A percentile compares a stretch with the other conserved stretches of the same genome.
Conservation (phyloP, 1,140 invertebrate species). For the Cherax quadricarinatus region DNA sequence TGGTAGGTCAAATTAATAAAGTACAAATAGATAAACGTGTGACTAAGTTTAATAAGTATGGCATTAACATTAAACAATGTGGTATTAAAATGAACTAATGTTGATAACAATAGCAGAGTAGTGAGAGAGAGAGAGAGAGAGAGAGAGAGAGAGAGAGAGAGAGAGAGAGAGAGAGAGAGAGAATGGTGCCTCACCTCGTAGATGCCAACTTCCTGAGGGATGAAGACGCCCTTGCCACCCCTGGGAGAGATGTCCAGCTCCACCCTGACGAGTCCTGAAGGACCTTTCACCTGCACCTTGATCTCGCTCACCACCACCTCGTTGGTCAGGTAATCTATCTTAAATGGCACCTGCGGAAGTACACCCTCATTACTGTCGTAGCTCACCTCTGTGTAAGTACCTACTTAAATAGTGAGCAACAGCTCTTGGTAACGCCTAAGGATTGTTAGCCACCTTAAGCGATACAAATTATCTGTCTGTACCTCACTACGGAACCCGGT, state of each 20-base stretch:
- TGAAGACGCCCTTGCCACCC: slow-evolving; percentile 87
- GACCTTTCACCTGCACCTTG: slow-evolving; percentile 89
- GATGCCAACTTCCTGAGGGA: slow-evolving; percentile 93
- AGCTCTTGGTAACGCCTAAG: background rate
- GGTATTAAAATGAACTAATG: too few relatives aligned
- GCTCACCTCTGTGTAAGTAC: background rate
- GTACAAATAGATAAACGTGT: too few relatives aligned
- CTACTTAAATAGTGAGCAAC: background rate
- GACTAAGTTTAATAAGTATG: too few relatives aligned
- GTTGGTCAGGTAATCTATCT: slow-evolving; percentile 86
- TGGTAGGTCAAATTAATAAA: too few relatives aligned
- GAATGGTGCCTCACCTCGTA: slow-evolving; percentile 83
- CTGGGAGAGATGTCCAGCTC: slow-evolving; percentile 83
- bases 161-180: too few relatives aligned
- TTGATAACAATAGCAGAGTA: too few relatives aligned
- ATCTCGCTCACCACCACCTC: slow-evolving; percentile 88
- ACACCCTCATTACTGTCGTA: background rate
- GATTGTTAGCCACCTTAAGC: background rate
- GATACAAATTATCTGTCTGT: background rate
- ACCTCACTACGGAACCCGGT: too few relatives aligned
- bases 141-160: too few relatives aligned
- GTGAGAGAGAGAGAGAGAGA: too few relatives aligned
- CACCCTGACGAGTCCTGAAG: slow-evolving; percentile 82
- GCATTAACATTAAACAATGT: background rate
- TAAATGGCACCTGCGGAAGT: slow-evolving; percentile 85